phyloP scores from a whole-genome alignment of 2,797 vertebrate species.

The Phaenicophaeus curvirostris region DNA sequence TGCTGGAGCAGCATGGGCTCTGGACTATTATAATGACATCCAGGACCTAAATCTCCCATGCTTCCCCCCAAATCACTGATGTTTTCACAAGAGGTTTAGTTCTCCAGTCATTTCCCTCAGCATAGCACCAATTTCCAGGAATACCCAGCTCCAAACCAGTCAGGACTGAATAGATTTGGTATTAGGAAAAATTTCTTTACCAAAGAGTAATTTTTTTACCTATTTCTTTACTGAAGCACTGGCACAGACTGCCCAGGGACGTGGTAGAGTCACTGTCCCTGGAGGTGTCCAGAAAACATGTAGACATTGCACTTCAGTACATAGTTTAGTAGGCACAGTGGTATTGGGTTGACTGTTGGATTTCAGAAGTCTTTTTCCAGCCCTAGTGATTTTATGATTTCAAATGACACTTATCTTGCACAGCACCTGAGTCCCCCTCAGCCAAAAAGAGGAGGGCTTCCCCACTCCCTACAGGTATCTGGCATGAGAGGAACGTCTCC shows the following conservation, averaged over 20 bases:
- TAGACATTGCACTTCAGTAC: too few relatives aligned
- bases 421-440: not conserved
- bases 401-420: not conserved
- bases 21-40: not conserved
- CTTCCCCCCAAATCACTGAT: not conserved
- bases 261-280: too few relatives aligned
- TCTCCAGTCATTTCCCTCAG: not conserved
- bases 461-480: not conserved
- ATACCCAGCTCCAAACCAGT: not conserved
- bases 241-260: too few relatives aligned
- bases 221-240: too few relatives aligned
- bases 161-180: not conserved
- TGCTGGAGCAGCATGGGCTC: not conserved
- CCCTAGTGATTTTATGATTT: not conserved
- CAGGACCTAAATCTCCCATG: not conserved
- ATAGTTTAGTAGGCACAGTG: too few relatives aligned
- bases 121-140: not conserved
- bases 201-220: too few relatives aligned
- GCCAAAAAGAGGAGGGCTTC: not conserved
- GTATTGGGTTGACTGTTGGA: too few relatives aligned
- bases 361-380: too few relatives aligned
- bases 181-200: too few relatives aligned
- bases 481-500: not conserved
- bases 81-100: not conserved
- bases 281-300: too few relatives aligned